Evolutionary conservation across 2,113 vertebrate species (phyloP).

Genomic region (Sialia sialis): DNA sequence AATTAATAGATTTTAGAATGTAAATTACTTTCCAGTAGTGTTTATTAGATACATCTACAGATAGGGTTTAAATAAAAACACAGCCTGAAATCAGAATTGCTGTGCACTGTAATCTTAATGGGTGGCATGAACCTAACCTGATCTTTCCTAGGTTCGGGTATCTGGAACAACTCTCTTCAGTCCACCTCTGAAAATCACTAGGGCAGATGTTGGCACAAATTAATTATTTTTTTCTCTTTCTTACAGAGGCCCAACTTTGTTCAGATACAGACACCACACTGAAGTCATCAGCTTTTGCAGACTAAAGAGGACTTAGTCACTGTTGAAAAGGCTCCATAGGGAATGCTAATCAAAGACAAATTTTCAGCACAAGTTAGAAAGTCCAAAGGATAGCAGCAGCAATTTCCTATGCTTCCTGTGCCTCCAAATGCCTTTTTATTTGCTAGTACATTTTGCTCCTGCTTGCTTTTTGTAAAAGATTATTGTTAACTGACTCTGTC

Average conservation of each 20-base stretch:
- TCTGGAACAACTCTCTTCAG: background rate
- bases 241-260: background rate
- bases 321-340: background rate
- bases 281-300: background rate
- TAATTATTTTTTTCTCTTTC: background rate
- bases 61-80: constrained; percentile 62
- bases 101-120: constrained; percentile 38
- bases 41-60: constrained; percentile 58
- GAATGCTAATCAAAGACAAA: background rate
- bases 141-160: background rate
- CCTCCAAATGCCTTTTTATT: background rate
- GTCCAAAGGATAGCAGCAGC: background rate
- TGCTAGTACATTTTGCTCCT: background rate
- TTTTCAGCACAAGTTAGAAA: background rate
- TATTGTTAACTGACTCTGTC: background rate
- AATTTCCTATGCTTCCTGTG: background rate
- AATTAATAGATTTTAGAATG: constrained; percentile 67
- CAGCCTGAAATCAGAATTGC: constrained; percentile 49
- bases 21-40: constrained; percentile 61
- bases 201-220: background rate
- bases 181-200: background rate
- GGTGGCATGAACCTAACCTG: background rate
- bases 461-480: background rate
- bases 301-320: background rate
- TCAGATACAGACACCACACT: background rate